Percentiles rank a stretch among this genome's conserved stretches.
phyloP scores from a whole-genome alignment of 2,888 invertebrate genomes.

The Sialis fuliginosa region DNA sequence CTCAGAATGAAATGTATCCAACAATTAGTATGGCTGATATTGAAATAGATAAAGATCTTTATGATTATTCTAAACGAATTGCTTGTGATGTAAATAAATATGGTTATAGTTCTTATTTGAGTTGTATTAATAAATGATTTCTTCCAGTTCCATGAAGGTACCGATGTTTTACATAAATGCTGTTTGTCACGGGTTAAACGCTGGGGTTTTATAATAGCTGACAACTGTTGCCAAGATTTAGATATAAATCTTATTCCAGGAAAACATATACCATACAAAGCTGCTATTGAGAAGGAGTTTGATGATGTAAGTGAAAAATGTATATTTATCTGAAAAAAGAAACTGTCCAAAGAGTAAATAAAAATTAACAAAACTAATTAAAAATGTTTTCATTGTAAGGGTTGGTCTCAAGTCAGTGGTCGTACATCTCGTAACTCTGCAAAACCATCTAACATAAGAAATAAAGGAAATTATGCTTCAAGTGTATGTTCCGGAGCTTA shows the following conservation, averaged over 20 bases:
- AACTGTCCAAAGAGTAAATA: too few relatives aligned
- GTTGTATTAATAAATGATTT: conserved; percentile 1
- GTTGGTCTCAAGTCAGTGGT: not conserved
- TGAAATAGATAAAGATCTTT: conserved; percentile 23
- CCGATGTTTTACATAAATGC: conserved; percentile 23
- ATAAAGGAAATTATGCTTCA: too few relatives aligned
- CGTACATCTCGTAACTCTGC: not conserved
- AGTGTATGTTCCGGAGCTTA: too few relatives aligned
- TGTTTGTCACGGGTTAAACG: conserved; percentile 25
- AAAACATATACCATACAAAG: conserved; percentile 22
- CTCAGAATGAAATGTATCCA: not conserved
- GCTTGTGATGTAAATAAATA: conserved; percentile 21
- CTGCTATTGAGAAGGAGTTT: conserved; percentile 8
- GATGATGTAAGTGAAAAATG: not conserved
- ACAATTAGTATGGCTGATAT: conserved; percentile 13
- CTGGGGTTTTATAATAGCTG: conserved; percentile 27
- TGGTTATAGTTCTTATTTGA: not conserved
- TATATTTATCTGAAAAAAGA: too few relatives aligned
- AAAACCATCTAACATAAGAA: not conserved
- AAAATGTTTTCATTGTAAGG: not conserved
- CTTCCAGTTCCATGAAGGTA: conserved; percentile 24
- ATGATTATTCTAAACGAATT: conserved; percentile 17
- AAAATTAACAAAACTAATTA: too few relatives aligned
- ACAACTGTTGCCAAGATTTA: conserved; percentile 26
- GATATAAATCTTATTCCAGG: conserved; percentile 23